Percentiles rank a stretch among this genome's conserved stretches.
Conservation (phyloP, 2,113 vertebrate genomes). For the Prochilodus magdalenae region DNA sequence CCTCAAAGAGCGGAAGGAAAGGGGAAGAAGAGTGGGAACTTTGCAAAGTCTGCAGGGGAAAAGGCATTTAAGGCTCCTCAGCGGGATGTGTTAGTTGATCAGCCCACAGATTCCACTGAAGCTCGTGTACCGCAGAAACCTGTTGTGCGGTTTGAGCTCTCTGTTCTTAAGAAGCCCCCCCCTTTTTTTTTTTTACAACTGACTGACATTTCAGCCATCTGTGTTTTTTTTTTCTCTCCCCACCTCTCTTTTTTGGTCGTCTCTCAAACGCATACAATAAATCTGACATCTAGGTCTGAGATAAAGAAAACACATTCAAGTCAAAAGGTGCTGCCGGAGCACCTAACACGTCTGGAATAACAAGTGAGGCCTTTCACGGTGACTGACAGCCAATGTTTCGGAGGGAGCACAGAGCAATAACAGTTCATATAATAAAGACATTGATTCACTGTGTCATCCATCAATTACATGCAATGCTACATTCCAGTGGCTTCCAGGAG, state of each 20-base stretch:
- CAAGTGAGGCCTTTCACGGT: constrained; percentile 57
- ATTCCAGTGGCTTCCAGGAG: not conserved
- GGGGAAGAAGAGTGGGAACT: constrained; percentile 36
- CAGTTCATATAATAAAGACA: constrained; percentile 30
- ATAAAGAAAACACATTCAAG: constrained; percentile 41
- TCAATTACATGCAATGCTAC: constrained; percentile 33
- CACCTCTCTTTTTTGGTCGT: not conserved
- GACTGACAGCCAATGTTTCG: constrained; percentile 62
- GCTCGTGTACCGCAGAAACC: constrained; percentile 24
- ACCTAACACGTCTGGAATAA: constrained; percentile 56
- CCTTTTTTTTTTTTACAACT: constrained; percentile 30
- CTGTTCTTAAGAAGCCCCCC: constrained; percentile 21
- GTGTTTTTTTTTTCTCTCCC: not conserved
- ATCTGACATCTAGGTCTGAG: constrained; percentile 48
- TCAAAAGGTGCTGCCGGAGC: constrained; percentile 55
- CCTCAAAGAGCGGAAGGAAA: constrained; percentile 44
- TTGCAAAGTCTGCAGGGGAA: constrained; percentile 57
- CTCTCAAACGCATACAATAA: constrained; percentile 35
- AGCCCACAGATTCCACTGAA: constrained; percentile 52
- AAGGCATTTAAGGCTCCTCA: constrained; percentile 50
- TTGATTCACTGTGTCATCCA: constrained; percentile 38
- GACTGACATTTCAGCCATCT: constrained; percentile 49
- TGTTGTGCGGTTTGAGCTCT: constrained; percentile 20
- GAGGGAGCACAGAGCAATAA: constrained; percentile 19
- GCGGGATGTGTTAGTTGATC: constrained; percentile 47